These are phyloP conservation scores for Anoura caudifer DNA, from an alignment of 2,113 vertebrate genomes.

Conservation along the genomic window DNA sequence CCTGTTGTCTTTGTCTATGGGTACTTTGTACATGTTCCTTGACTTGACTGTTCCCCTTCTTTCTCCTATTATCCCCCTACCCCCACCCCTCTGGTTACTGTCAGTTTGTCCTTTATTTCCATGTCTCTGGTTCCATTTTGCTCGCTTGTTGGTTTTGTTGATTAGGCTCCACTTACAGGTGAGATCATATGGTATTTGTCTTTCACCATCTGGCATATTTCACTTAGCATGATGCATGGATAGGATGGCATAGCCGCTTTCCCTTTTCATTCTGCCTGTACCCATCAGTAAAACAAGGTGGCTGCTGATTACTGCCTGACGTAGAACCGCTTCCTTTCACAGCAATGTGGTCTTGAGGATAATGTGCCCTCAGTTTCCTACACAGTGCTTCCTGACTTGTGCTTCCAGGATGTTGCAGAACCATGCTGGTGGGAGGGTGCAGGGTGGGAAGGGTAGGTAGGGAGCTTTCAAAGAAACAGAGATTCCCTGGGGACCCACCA, in stretches of 20 bases:
- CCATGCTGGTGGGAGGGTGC: not conserved
- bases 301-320: not conserved
- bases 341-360: not conserved
- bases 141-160: no score
- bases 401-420: not conserved
- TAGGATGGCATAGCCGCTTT: not conserved
- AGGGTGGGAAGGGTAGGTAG: fast-evolving
- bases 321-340: not conserved
- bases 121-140: no score
- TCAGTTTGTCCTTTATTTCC: no score
- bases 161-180: no score
- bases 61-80: no score
- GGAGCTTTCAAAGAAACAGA: not conserved
- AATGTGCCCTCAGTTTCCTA: not conserved
- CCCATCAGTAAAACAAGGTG: not conserved
- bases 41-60: no score
- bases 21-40: no score
- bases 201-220: no score
- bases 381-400: not conserved
- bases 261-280: not conserved
- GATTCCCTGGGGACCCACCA: not conserved
- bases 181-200: no score
- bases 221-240: no score
- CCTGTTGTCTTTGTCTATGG: no score
- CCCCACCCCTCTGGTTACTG: no score